These are phyloP conservation scores for Sebastes hubbsi DNA, from an alignment of 2,797 vertebrate genomes.

Conservation along the genomic window DNA sequence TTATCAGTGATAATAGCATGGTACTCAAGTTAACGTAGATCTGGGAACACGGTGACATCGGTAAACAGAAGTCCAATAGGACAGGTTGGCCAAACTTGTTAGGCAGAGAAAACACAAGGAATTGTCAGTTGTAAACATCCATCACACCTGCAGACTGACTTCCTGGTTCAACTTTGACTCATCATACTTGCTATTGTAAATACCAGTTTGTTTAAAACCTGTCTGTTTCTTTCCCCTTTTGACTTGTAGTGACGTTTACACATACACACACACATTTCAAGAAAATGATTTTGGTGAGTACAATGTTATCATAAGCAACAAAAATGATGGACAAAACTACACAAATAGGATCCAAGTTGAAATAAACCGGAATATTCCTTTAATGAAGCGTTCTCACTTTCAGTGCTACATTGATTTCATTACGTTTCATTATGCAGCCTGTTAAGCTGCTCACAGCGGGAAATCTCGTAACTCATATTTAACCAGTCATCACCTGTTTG, in stretches of 20 bases:
- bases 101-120: background rate
- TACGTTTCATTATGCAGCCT: background rate
- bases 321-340: background rate
- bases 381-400: background rate
- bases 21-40: background rate
- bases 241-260: background rate
- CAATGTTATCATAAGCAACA: background rate
- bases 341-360: background rate
- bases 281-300: background rate
- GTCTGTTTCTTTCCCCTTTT: background rate
- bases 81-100: background rate
- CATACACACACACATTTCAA: background rate
- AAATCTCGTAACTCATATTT: conserved; percentile 25
- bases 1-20: background rate
- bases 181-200: background rate
- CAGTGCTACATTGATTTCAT: background rate
- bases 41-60: background rate
- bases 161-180: background rate
- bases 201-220: background rate
- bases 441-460: conserved; percentile 14
- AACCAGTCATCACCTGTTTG: conserved; percentile 45
- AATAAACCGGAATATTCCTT: background rate
- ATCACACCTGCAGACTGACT: background rate
- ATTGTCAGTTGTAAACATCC: background rate
- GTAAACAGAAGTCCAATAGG: background rate